Conservation (phyloP, 2,888 invertebrate species). For the Scotopteryx bipunctaria region DNA sequence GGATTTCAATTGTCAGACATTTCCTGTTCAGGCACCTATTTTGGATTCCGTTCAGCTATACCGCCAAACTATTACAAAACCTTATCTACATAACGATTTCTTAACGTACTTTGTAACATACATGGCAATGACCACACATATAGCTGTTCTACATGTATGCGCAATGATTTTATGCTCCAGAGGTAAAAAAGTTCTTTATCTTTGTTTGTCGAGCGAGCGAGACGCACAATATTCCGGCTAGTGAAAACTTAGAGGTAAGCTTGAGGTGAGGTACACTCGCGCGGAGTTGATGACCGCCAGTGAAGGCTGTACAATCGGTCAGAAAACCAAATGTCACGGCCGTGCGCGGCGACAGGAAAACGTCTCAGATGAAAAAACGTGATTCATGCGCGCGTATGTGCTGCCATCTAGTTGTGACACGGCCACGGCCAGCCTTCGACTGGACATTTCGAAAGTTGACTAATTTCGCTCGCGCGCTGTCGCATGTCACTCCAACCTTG, state of each 20-base stretch:
- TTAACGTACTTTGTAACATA: constrained; percentile 40
- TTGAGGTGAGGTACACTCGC: constrained; percentile 61
- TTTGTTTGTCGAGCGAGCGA: constrained; percentile 52
- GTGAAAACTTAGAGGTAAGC: constrained; percentile 60
- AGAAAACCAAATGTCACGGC: constrained; percentile 80
- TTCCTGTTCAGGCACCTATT: constrained; percentile 42
- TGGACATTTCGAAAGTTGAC: constrained; percentile 48
- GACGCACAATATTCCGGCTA: constrained; percentile 45
- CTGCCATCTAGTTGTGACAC: constrained; percentile 43
- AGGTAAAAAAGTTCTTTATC: constrained; percentile 52
- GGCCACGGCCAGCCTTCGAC: constrained; percentile 23
- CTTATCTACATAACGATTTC: constrained; percentile 39
- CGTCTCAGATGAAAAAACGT: constrained; percentile 78
- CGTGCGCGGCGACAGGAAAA: constrained; percentile 70
- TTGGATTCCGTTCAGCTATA: constrained; percentile 46
- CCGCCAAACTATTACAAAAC: constrained; percentile 21
- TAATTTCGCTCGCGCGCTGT: constrained; percentile 45
- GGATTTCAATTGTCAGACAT: constrained; percentile 42
- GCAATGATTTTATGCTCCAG: constrained; percentile 39
- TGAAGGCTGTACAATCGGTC: constrained; percentile 82
- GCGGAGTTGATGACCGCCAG: constrained; percentile 78
- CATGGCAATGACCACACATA: constrained; percentile 47
- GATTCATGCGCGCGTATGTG: constrained; percentile 58
- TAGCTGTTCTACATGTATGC: constrained; percentile 46
- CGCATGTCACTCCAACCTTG: constrained; percentile 56